Conservation (phyloP, 1,140 invertebrate genomes). For the Bombus turneri region DNA sequence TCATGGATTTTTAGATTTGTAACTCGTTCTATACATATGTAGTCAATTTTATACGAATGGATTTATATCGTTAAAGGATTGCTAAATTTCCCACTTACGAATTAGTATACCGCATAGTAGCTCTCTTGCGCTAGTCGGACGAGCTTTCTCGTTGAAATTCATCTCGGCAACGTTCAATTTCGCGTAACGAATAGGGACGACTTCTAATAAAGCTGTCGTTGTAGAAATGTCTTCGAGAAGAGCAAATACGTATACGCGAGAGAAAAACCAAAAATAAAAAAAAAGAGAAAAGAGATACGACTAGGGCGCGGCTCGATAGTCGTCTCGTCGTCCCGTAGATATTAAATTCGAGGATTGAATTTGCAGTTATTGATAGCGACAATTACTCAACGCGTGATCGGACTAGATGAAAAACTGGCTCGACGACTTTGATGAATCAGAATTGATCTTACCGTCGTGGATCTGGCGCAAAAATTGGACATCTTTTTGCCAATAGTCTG, state of each 20-base stretch:
- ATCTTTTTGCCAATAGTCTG: not conserved
- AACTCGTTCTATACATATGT: too few relatives aligned
- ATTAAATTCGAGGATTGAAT: slow-evolving; percentile 65
- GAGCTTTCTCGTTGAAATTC: not conserved
- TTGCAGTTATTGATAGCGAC: slow-evolving; percentile 66
- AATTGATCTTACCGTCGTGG: not conserved
- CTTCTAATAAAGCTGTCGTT: slow-evolving; percentile 32
- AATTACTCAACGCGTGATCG: slow-evolving; percentile 61
- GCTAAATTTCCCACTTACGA: not conserved
- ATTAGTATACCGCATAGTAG: too few relatives aligned
- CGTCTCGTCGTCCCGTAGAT: slow-evolving; percentile 44
- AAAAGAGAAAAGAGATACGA: slow-evolving; percentile 17
- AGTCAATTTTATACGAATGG: too few relatives aligned
- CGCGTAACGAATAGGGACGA: slow-evolving; percentile 23
- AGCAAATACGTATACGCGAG: slow-evolving; percentile 15
- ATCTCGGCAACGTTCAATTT: not conserved
- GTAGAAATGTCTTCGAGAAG: not conserved
- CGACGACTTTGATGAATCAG: slow-evolving; percentile 54
- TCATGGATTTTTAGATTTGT: too few relatives aligned
- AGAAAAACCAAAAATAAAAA: not conserved
- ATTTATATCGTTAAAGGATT: too few relatives aligned
- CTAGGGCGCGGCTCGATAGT: slow-evolving; percentile 44
- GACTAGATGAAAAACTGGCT: slow-evolving; percentile 20
- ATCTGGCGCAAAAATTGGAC: slow-evolving; percentile 46
- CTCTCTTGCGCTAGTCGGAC: too few relatives aligned